Evolutionary conservation across 2,888 invertebrate species (phyloP).

Genomic region (Trilocha varians): DNA sequence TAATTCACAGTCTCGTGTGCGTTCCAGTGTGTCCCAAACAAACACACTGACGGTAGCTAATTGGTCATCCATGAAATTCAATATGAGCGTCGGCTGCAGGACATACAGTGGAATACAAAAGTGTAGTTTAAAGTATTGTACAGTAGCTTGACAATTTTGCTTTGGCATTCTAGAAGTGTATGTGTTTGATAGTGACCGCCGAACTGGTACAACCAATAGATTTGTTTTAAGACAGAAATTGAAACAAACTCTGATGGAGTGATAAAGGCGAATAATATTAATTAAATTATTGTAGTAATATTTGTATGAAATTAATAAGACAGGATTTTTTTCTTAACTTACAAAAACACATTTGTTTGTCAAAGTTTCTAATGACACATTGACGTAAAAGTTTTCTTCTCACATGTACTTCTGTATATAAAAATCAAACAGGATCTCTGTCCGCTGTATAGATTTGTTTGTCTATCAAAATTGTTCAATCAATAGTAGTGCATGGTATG

Average conservation of each 20-base stretch:
- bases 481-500: background rate
- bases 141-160: background rate
- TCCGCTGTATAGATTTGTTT: background rate
- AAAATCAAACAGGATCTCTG: background rate
- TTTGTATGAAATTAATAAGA: no score
- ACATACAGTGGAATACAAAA: slow-evolving; percentile 10
- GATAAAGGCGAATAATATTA: no score
- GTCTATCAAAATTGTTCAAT: background rate
- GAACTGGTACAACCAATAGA: no score
- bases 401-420: background rate
- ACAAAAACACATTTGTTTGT: no score
- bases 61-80: slow-evolving; percentile 36
- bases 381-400: background rate
- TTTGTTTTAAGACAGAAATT: no score
- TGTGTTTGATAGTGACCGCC: no score
- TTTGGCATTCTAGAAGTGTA: no score
- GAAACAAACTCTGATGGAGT: no score
- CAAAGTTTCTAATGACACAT: no score
- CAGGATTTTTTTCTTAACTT: no score
- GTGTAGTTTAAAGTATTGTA: slow-evolving; percentile 7
- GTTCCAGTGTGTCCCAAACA: slow-evolving; percentile 15
- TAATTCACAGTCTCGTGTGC: background rate
- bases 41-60: slow-evolving; percentile 32
- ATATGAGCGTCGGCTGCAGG: slow-evolving; percentile 18
- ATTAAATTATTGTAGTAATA: no score